Conservation (phyloP, 2,888 invertebrate genomes). For the Drosophila lacicola region DNA sequence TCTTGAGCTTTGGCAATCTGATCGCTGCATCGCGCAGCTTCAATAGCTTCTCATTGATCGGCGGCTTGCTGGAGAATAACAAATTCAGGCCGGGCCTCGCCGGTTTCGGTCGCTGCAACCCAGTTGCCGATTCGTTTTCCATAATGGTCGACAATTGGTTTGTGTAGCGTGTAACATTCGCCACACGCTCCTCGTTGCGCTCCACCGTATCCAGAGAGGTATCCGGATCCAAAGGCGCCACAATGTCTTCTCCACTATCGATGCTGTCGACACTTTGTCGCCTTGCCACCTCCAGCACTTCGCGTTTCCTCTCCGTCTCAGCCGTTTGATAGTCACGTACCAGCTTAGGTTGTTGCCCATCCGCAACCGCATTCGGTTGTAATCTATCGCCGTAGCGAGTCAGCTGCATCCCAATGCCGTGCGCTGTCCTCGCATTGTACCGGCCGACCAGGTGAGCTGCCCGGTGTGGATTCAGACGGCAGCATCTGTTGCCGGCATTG, state of each 20-base stretch:
- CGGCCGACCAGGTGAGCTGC: neutral
- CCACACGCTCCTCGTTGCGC: conserved; percentile 9
- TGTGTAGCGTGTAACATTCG: neutral
- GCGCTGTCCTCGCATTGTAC: neutral
- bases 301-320: too few relatives aligned
- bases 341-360: too few relatives aligned
- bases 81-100: neutral
- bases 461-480: too few relatives aligned
- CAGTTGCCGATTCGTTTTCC: too few relatives aligned
- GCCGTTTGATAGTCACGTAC: too few relatives aligned
- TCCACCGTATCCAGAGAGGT: conserved; percentile 25
- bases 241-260: neutral
- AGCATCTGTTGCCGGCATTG: too few relatives aligned
- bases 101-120: neutral
- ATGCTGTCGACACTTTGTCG: neutral
- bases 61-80: neutral
- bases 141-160: neutral
- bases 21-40: conserved; percentile 7
- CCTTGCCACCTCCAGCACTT: too few relatives aligned
- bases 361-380: too few relatives aligned
- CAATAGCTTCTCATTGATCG: neutral
- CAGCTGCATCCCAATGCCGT: neutral
- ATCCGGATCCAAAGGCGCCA: neutral
- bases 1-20: conserved; percentile 6
- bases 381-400: too few relatives aligned